Conservation (phyloP, 2,113 vertebrate genomes). For the Pithys albifrons region DNA sequence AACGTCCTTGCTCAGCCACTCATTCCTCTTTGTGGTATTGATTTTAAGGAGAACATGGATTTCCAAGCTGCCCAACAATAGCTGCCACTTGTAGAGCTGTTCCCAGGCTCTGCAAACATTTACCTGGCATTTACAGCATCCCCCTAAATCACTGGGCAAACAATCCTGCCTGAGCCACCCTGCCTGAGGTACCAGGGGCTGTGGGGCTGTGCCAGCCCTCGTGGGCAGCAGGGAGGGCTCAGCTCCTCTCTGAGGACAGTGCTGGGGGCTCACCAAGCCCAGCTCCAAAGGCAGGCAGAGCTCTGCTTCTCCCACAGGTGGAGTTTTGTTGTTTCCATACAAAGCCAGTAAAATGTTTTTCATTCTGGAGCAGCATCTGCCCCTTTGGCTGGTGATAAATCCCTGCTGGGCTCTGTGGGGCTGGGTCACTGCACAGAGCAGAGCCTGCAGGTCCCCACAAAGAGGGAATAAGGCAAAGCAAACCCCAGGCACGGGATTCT, state of each 20-base stretch:
- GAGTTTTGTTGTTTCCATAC: background rate
- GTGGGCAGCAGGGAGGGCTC: background rate
- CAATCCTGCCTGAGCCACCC: background rate
- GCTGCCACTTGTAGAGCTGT: background rate
- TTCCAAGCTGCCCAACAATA: background rate
- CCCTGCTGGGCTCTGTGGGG: background rate
- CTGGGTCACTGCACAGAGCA: background rate
- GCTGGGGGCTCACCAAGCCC: rapidly evolving
- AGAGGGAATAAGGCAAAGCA: background rate
- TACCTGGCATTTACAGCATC: background rate
- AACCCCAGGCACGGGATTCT: background rate
- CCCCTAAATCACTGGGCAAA: background rate
- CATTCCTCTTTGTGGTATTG: background rate
- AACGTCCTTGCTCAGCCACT: background rate
- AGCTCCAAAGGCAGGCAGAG: background rate
- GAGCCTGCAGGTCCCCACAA: background rate
- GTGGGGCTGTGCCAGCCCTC: background rate
- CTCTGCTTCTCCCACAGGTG: background rate
- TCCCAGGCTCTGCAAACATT: background rate
- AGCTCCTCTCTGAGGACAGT: background rate
- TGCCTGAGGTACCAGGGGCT: background rate
- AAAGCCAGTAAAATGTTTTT: background rate
- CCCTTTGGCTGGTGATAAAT: background rate
- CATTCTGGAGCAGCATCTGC: background rate
- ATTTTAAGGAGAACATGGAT: background rate